Percentiles rank a stretch among this genome's conserved stretches.
Evolutionary conservation across 2,888 invertebrate species (phyloP).

Genomic region (Mechanitis mazaeus): DNA sequence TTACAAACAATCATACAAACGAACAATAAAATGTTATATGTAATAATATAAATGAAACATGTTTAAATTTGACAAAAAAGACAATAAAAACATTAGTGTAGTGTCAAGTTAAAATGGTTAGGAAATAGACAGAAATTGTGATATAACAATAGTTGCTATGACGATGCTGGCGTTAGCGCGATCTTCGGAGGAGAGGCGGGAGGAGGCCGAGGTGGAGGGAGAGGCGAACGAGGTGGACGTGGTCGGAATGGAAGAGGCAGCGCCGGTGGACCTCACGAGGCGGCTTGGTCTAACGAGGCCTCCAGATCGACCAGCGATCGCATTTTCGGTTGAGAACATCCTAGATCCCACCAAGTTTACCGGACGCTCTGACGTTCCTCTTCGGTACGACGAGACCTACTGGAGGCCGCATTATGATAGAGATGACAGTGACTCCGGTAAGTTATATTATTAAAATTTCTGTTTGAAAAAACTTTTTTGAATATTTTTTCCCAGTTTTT

Average conservation of each 20-base stretch:
- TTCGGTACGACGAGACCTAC: slow-evolving; percentile 77
- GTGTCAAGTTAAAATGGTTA: background rate
- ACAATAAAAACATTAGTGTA: background rate
- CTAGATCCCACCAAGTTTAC: slow-evolving; percentile 94
- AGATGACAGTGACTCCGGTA: slow-evolving; percentile 77
- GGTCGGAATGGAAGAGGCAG: slow-evolving; percentile 69
- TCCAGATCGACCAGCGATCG: slow-evolving; percentile 77
- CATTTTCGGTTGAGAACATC: slow-evolving; percentile 94
- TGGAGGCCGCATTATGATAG: slow-evolving; percentile 74
- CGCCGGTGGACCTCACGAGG: slow-evolving; percentile 67
- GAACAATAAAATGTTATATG: background rate
- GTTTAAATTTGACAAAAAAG: background rate
- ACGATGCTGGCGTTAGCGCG: slow-evolving; percentile 75
- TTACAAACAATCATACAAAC: slow-evolving; percentile 2
- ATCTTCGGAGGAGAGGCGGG: slow-evolving; percentile 60
- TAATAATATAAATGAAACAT: no score
- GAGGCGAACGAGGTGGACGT: slow-evolving; percentile 65
- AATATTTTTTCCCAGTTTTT: no score
- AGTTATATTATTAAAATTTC: slow-evolving; percentile 33
- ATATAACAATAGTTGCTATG: slow-evolving; percentile 62
- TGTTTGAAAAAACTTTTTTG: no score
- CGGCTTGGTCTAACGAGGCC: slow-evolving; percentile 77
- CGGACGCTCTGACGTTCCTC: slow-evolving; percentile 77
- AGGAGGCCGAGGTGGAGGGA: slow-evolving; percentile 55
- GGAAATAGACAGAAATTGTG: slow-evolving; percentile 11